Evolutionary conservation across 2,113 vertebrate genomes (phyloP), one percentile per base, ranked within the genome.

Genomic region (Melanotaenia duboulayi): DNA sequence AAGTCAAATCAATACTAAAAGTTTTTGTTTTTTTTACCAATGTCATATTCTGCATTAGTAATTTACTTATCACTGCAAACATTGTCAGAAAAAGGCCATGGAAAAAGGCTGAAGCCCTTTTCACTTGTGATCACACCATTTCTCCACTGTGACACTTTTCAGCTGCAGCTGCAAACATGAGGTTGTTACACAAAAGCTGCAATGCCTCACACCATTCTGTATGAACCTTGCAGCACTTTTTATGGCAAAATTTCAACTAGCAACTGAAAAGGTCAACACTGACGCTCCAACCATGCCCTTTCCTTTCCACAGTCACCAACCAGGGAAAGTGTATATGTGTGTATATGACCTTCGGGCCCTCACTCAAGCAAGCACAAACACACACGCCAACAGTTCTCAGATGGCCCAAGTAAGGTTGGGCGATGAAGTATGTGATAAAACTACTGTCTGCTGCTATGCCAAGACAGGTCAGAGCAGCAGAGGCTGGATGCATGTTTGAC

Each of bases 401-500:
- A 61, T 72, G 73, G 57, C 25, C 20, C 1, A 6, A 12, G 59
- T 40, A 19, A 51, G 58, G 55, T 28, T 74, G 72, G 46, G 52
- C 42, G 6, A 77, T 81, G 63, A 70, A 84, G 59, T 78, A 35
- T 81, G 76, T 76, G 11, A 84, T 83, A 74, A 64, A 69, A 39
- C 68, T 22, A 23, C 79, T 70, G 72, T 28, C 76, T 69, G 63
- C 75, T 81, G 16, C 66, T 66, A 46, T 67, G 66, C 52, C 50
- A 8, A 60, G 56, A 39, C 68, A 49, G 70, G 74, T 80, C 71
- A 81, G 67, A 42, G 46, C 79, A 61, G 73, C 78, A 49, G 46
- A 63, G 44, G 52, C 32, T 22, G 59, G 72, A 73, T 65, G 61
- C 74, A 79, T 73, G 84, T 89, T 76, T 80, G 81, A 82, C 78